Evolutionary conservation across 1,140 invertebrate genomes (phyloP), one percentile per base, ranked within the genome.

Genomic region (Aphaenogaster ashmeadi): DNA sequence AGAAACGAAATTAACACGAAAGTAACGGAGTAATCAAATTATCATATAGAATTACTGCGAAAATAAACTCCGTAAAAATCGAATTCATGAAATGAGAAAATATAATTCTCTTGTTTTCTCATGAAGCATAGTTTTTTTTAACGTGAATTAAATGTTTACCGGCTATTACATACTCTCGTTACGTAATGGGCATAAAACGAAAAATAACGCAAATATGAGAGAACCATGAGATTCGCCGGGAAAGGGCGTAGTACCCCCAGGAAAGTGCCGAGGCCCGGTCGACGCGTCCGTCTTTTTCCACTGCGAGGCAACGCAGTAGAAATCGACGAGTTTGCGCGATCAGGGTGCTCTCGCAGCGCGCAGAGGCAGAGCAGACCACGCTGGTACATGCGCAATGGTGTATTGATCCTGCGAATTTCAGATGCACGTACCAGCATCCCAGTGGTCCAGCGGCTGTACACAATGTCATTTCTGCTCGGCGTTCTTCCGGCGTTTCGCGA

Each of bases 361-460:
- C 89, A 90, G 87, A 90, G 50, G 38, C 52, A 83, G 58, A 38
- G 27, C 11, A 50, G 18, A 27, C 18, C 88, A 89, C 83, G 79
- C 85, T 86, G 90, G 93, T 91, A 92, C 93, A 94, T 90, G 94
- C 94, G 93, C 93, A 94, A 91, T 94, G 80, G 87, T 89, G 87
- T 94, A 94, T 94, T 93, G 94, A 94, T 94, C 93, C 89, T 90
- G 88, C 81, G 75, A 84, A 87, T 91, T 74, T 52, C 79, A 89
- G 89, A 92, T 88, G 66, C 77, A 81, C 89, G 90, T 90, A 91
- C 89, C 91, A 91, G 72, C 92, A 92, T 92, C 91, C 87, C 78
- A 93, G 94, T 94, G 94, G 94, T 95, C 94, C 94, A 93, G 92
- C 89, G 93, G 92, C 94, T 91, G 91, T 92, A 91, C 90, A 86